A percentile compares a stretch with the other conserved stretches of the same genome.
Evolutionary conservation across 1,140 invertebrate species (phyloP).

Genomic region (Armadillidium nasatum): DNA sequence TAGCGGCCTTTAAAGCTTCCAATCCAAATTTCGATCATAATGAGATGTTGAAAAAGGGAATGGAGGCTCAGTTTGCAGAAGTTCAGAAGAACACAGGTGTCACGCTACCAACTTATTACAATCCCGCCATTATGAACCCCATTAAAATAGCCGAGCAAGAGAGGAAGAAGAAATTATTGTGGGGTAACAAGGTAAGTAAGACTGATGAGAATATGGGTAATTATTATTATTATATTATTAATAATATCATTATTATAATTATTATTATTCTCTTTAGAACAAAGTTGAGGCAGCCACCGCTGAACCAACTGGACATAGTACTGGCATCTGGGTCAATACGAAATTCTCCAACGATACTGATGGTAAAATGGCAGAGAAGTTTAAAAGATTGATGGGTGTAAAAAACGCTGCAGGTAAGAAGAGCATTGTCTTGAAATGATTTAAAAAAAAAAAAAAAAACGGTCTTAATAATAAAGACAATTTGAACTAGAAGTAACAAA

Average conservation of each 20-base stretch:
- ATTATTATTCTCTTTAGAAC: too few relatives aligned
- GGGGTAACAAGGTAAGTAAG: conserved; percentile 70
- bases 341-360: conserved; percentile 50
- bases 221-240: too few relatives aligned
- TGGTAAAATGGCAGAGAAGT: conserved; percentile 53
- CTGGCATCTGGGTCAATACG: conserved; percentile 39
- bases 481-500: too few relatives aligned
- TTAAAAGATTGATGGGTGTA: conserved; percentile 55
- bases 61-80: conserved; percentile 33
- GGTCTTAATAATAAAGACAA: too few relatives aligned
- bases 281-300: too few relatives aligned
- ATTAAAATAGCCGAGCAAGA: conserved; percentile 80
- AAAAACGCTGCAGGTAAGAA: conserved; percentile 46
- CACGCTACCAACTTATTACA: conserved; percentile 62
- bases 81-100: conserved; percentile 36
- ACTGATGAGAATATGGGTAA: too few relatives aligned
- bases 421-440: neutral
- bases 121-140: conserved; percentile 70
- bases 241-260: too few relatives aligned
- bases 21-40: conserved; percentile 29
- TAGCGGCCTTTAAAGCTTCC: conserved; percentile 31
- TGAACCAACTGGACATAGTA: neutral
- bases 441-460: too few relatives aligned
- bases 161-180: conserved; percentile 82
- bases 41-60: conserved; percentile 30